phyloP scores from a whole-genome alignment of 1,140 invertebrate genomes.

The Conus ventricosus region DNA sequence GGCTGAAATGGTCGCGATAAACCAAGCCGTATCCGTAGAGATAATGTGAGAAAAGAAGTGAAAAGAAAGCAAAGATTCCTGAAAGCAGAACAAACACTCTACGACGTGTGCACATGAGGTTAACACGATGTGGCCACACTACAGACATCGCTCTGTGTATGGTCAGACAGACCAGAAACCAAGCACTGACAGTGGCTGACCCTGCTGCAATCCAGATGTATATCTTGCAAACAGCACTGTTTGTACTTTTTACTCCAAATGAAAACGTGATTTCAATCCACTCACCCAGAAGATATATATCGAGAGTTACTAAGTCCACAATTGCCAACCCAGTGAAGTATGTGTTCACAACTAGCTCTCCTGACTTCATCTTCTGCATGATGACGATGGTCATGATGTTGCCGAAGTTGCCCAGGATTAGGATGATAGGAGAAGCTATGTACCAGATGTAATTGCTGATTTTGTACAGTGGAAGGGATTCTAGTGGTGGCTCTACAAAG shows the following conservation, averaged over 20 bases:
- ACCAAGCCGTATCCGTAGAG: background rate
- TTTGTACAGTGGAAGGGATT: too few species aligned
- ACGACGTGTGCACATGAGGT: background rate
- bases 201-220: background rate
- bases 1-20: background rate
- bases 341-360: background rate
- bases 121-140: slow-evolving; percentile 21
- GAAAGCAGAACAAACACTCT: background rate
- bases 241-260: background rate
- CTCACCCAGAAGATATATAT: background rate
- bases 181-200: background rate
- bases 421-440: background rate
- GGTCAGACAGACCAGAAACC: slow-evolving; percentile 13
- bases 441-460: background rate
- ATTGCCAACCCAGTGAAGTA: background rate
- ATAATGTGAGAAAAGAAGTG: background rate
- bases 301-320: background rate
- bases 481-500: too few species aligned
- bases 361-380: background rate
- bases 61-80: background rate
- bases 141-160: slow-evolving; percentile 24
- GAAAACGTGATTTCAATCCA: background rate
- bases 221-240: background rate
- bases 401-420: background rate
- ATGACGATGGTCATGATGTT: slow-evolving; percentile 3